Conservation (phyloP, 1,140 invertebrate species). For the Drosophila rhopaloa region DNA sequence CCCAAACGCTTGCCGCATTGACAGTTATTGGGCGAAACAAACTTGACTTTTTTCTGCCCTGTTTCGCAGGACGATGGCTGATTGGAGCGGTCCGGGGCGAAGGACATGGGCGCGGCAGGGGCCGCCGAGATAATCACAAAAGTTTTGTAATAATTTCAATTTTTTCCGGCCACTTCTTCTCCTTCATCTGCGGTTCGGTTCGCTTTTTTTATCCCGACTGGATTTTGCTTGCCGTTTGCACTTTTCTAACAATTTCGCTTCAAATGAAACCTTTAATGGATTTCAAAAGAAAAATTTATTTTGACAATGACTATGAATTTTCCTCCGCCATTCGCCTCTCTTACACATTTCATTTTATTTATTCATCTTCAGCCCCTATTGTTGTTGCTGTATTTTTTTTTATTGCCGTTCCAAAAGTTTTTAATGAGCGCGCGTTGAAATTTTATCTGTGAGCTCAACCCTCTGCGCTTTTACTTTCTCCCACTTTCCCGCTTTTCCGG, state of each 20-base stretch:
- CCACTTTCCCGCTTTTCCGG: not conserved
- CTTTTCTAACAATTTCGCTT: constrained; percentile 68
- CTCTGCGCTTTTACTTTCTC: constrained; percentile 22
- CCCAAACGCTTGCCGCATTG: constrained; percentile 61
- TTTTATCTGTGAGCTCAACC: constrained; percentile 56
- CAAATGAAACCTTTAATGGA: constrained; percentile 73
- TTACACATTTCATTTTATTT: constrained; percentile 62
- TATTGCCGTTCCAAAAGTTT: constrained; percentile 67
- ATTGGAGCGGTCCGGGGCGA: constrained; percentile 10
- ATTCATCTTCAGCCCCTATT: constrained; percentile 43
- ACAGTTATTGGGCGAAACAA: constrained; percentile 64
- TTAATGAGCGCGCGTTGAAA: constrained; percentile 72
- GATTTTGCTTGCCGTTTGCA: constrained; percentile 59
- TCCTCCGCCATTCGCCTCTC: constrained; percentile 29
- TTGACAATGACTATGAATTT: constrained; percentile 76
- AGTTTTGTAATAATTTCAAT: constrained; percentile 73
- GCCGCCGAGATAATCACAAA: constrained; percentile 69
- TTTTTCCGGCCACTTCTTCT: constrained; percentile 49
- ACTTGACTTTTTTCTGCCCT: constrained; percentile 35
- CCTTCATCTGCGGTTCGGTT: constrained; percentile 29
- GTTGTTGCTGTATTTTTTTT: constrained; percentile 35
- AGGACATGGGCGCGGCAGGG: constrained; percentile 12
- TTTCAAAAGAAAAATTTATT: constrained; percentile 76
- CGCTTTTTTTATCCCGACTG: constrained; percentile 14
- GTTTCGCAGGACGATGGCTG: not conserved